These are phyloP conservation scores for Oenanthe oenanthe DNA, from an alignment of 2,113 vertebrate genomes.

Conservation along the genomic window DNA sequence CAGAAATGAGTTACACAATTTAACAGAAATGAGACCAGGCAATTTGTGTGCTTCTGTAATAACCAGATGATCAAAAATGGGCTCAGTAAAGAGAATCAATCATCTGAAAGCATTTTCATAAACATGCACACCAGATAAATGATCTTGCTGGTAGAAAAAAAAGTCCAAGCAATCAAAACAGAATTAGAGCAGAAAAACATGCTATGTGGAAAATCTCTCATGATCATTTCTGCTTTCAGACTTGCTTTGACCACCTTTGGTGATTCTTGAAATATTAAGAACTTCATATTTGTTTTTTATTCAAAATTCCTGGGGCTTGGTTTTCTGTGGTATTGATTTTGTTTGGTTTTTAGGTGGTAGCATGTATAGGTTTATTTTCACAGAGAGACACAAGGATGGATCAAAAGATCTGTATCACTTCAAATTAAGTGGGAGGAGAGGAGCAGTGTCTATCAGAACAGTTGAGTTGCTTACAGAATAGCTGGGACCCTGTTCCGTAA, in stretches of 20 bases:
- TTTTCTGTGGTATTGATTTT: neutral
- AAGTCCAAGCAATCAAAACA: neutral
- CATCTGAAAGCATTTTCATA: neutral
- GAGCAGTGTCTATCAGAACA: neutral
- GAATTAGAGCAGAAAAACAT: neutral
- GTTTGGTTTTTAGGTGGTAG: neutral
- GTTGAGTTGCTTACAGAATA: neutral
- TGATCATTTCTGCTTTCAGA: neutral
- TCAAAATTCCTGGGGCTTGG: neutral
- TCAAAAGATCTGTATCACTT: neutral
- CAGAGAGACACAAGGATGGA: neutral
- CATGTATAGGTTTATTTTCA: neutral
- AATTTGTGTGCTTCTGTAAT: neutral
- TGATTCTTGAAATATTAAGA: neutral
- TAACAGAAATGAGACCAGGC: neutral
- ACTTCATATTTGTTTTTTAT: neutral
- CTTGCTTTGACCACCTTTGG: neutral
- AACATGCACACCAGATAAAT: neutral
- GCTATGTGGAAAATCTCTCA: neutral
- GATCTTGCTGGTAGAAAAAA: neutral
- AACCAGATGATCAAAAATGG: slow-evolving; percentile 29
- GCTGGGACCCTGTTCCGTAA: neutral
- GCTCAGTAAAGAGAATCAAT: neutral
- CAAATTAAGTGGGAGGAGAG: neutral
- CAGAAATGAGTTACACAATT: neutral